Base-by-base conservation (phyloP, 2,888 invertebrate genomes). In the Eremobia ochroleuca region DNA sequence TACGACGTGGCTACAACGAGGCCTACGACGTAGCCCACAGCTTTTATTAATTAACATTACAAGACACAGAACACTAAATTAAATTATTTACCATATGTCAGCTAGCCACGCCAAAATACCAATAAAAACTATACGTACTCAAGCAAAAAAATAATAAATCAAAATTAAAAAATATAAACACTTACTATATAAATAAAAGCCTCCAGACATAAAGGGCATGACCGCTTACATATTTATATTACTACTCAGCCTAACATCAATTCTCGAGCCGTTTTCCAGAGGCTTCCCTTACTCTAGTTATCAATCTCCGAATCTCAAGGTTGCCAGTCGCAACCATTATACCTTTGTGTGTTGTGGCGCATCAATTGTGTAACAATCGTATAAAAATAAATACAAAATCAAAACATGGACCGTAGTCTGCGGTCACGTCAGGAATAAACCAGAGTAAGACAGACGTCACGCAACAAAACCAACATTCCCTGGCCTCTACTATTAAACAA, bases 371-470 rank as follows among this genome's bases (percentile, higher is more conserved):
- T 62, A 85, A 77, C 74, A 72, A 74, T 46, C 25, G 40, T 61
- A 65, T 64, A 69, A 73, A 76, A 83, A 81, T 76, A 86, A 85
- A 87, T 73, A 76, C 61, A 25, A 81, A 86, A 79, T 80, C 77
- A 79, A 86, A 85, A 87, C 82, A 83, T 79, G 81, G 83, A 65
- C 67, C 76, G 62, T 76, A 87, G 71, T 83, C 68, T 77, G 70
- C 69, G 80, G 88, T 78, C 75, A 62, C 21, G 76, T 82, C 85
- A 85, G 87, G 89, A 91, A 90, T 91, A 90, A 86, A 87, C 89
- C 83, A 68, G 78, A 68, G 46, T 62, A 76, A 65, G 69, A 58
- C 25, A 58, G 65, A 83, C 85, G 85, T 86, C 87, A 89, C 74
- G 49, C 83, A 87, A 79, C 74, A 59, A 70, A 74, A 67, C 92